Evolutionary conservation across 2,888 invertebrate species (phyloP).

Genomic region (Protonemura montana): DNA sequence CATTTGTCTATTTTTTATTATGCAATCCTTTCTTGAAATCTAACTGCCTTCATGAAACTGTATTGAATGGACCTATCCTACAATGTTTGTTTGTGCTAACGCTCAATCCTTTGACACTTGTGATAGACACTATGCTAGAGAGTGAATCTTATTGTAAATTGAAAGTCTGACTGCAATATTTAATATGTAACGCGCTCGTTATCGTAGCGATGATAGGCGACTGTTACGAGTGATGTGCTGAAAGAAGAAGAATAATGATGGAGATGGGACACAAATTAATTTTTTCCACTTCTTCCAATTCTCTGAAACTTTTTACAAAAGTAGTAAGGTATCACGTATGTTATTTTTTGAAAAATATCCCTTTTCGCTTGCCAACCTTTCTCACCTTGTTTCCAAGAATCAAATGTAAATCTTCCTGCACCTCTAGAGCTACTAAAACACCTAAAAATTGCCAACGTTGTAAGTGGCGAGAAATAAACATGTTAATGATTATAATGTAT

Average conservation of each 20-base stretch:
- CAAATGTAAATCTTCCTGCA: neutral
- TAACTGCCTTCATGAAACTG: conserved; percentile 46
- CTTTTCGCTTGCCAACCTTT: neutral
- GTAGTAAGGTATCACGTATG: neutral
- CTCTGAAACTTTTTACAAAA: neutral
- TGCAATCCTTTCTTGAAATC: conserved; percentile 22
- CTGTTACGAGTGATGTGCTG: neutral
- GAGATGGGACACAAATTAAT: neutral
- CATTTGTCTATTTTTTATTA: neutral
- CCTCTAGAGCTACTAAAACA: neutral
- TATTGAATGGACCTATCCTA: conserved; percentile 36
- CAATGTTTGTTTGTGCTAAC: conserved; percentile 40
- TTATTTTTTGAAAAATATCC: neutral
- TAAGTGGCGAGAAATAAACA: neutral
- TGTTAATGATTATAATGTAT: neutral
- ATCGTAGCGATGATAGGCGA: neutral
- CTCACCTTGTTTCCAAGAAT: neutral
- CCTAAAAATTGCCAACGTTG: neutral
- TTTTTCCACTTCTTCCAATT: conserved; percentile 2
- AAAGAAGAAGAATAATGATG: neutral
- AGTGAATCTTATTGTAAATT: conserved; percentile 33
- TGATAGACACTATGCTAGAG: conserved; percentile 43
- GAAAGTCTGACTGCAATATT: conserved; percentile 37
- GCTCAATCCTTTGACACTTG: conserved; percentile 46
- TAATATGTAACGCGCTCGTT: neutral